A percentile compares a stretch with the other conserved stretches of the same genome.
Evolutionary conservation across 2,797 vertebrate species (phyloP).

Genomic region (Setipinna tenuifilis): DNA sequence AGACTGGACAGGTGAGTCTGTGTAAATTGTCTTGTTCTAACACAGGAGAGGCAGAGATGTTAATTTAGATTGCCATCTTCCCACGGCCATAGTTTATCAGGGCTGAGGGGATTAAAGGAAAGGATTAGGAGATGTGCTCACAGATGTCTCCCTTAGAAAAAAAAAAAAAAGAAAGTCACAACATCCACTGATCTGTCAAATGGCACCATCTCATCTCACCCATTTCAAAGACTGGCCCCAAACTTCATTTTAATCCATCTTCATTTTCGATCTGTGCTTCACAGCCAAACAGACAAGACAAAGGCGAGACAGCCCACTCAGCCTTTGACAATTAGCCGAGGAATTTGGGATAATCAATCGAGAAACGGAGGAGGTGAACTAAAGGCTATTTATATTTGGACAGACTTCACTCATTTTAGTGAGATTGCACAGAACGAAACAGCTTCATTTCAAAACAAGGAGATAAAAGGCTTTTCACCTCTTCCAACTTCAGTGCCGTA

Average conservation of each 20-base stretch:
- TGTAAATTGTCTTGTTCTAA: conserved; percentile 48
- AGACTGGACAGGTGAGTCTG: not conserved
- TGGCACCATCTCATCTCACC: conserved; percentile 13
- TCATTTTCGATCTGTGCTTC: conserved; percentile 49
- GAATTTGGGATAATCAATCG: conserved; percentile 37
- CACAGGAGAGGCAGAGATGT: conserved; percentile 57
- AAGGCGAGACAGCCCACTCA: conserved; percentile 32
- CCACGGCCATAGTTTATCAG: conserved; percentile 50
- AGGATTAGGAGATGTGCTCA: conserved; percentile 58
- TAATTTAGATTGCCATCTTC: conserved; percentile 60
- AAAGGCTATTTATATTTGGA: conserved; percentile 3
- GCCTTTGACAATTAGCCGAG: conserved; percentile 38
- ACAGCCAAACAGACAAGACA: conserved; percentile 34
- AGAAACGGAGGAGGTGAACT: conserved; percentile 30
- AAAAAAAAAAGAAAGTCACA: not conserved
- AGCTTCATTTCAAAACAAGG: not conserved
- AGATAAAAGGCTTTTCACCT: not conserved
- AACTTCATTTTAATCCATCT: conserved; percentile 35
- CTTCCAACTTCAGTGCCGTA: not conserved
- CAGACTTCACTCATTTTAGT: not conserved
- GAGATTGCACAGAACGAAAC: not conserved
- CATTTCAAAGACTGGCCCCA: conserved; percentile 11
- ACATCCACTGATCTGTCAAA: not conserved
- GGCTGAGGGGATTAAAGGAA: conserved; percentile 49
- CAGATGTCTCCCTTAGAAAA: conserved; percentile 41